Evolutionary conservation across 2,113 vertebrate genomes (phyloP).

Genomic region (Conger conger): DNA sequence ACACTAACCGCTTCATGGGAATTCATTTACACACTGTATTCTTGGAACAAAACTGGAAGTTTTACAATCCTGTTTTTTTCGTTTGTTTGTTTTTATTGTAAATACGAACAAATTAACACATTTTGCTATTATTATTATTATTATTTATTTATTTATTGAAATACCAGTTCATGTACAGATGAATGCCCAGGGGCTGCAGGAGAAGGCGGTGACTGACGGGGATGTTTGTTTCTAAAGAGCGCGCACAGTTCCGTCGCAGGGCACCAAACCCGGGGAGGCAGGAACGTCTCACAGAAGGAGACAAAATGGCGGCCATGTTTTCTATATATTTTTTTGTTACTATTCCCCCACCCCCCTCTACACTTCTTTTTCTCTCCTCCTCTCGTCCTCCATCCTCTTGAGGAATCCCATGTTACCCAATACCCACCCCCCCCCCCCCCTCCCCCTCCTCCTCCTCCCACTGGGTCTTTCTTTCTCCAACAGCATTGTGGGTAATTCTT

Average conservation of each 20-base stretch:
- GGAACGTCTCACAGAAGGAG: slow-evolving; percentile 7
- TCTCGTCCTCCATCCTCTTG: not conserved
- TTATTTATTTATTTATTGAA: too few species aligned
- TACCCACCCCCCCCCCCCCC: not conserved
- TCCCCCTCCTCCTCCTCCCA: slow-evolving; percentile 1
- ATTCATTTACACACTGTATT: not conserved
- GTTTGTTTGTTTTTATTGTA: not conserved
- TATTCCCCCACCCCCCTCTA: not conserved
- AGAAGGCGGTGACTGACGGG: not conserved
- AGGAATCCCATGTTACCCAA: too few species aligned
- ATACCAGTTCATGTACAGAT: slow-evolving; percentile 27
- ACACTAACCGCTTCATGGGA: not conserved
- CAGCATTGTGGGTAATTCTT: not conserved
- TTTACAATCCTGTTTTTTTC: not conserved
- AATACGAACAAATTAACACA: not conserved
- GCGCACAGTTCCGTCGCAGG: slow-evolving; percentile 1
- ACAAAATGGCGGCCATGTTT: not conserved
- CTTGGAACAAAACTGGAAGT: too few species aligned
- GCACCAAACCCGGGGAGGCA: not conserved
- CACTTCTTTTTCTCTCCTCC: not conserved
- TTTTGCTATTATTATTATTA: not conserved
- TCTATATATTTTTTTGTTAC: not conserved
- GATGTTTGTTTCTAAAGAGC: slow-evolving; percentile 9
- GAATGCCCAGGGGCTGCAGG: slow-evolving; percentile 7
- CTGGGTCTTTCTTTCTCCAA: not conserved